Base-by-base conservation (phyloP, 1,140 invertebrate species). In the Heliconius eleuchia region DNA sequence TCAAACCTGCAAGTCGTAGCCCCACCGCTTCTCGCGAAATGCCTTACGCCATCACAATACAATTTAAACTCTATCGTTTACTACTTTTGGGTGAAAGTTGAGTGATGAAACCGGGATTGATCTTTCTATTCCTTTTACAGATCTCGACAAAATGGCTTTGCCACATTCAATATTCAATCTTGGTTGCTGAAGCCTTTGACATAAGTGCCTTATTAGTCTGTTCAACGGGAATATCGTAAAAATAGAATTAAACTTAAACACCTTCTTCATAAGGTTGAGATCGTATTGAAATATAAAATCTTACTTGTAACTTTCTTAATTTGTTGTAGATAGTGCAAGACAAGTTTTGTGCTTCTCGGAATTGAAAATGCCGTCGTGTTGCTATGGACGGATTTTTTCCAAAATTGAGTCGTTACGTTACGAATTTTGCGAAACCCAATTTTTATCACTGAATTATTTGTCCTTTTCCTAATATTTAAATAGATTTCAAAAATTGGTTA, bases 11-110 rank as follows among this genome's bases (percentile, higher is more conserved):
- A 88, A 83, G 86, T 85, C 82, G 71, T 78, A 85, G 84, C 86
- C 89, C 81, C 88, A 83, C 81, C 77, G 83, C 83, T 78, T 82
- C 84, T 91, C 88, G 92, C 92, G 87, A 92, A 93, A 92, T 93
- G 86, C 87, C 87, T 86, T 80, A 71, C 55, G 18, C 23, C 76
- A 73, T 66, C 13, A 50, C 70, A 60, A 85, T 85, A 75, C 71
- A 13, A 86, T 82, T 81, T 82, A 60, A 50, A 78, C 80, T 78
- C 60, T 73, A 88, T 81, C 27, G 1, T 0, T 19, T 39, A 1
- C 1, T 0, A 0, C 9, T 76, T 82, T 80, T 46, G 73, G 79
- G 8, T 55, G 19, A 84, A 79, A 84, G 73, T 86, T 37, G 30
- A 18, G 9, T 78, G 57, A 42, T 42, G 0, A 30, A 30, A 39